Conservation (phyloP, 2,113 vertebrate genomes). For the Willisornis vidua region DNA sequence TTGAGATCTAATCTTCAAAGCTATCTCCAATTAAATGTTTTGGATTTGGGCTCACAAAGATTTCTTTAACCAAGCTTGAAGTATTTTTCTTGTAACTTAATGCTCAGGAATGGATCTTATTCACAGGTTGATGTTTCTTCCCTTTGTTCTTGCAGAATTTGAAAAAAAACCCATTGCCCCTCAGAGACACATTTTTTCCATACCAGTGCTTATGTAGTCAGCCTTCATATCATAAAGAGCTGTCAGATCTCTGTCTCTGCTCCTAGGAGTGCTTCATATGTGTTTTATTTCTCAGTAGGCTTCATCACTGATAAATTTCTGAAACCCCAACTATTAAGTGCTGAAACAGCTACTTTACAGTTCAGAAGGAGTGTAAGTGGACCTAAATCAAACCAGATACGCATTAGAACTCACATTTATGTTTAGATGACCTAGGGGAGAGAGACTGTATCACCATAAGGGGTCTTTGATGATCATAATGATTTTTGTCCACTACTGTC, state of each 20-base stretch:
- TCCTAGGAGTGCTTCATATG: background rate
- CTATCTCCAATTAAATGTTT: background rate
- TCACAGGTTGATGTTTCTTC: background rate
- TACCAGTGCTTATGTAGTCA: background rate
- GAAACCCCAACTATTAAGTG: background rate
- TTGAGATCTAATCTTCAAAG: background rate
- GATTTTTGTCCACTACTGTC: background rate
- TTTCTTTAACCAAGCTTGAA: background rate
- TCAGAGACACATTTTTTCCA: background rate
- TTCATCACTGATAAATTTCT: background rate
- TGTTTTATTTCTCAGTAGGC: background rate
- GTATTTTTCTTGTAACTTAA: background rate
- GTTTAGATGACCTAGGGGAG: background rate
- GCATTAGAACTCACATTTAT: background rate
- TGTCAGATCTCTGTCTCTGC: background rate
- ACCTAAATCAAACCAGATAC: background rate
- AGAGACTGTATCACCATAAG: too few species aligned
- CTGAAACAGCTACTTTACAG: background rate
- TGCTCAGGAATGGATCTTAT: background rate
- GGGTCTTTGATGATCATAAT: background rate
- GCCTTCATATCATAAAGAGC: background rate
- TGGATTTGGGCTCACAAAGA: background rate
- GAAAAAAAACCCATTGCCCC: background rate
- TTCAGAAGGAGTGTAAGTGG: background rate
- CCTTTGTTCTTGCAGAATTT: background rate